phyloP scores from a whole-genome alignment of 1,140 invertebrate genomes.

The Epicauta chinensis region DNA sequence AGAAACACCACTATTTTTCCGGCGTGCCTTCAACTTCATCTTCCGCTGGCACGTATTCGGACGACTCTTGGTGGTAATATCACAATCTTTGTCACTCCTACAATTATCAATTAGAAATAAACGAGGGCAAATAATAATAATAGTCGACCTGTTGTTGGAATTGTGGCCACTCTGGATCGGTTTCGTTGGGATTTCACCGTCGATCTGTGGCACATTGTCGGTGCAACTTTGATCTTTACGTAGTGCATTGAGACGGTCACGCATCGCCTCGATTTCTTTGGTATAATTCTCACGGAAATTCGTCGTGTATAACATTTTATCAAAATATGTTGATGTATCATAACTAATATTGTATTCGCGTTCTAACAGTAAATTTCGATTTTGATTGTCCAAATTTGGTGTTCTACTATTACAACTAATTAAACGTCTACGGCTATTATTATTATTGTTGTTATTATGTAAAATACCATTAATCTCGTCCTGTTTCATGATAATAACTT shows the following conservation, averaged over 20 bases:
- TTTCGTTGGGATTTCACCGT: no score
- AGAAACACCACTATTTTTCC: slow-evolving; percentile 7
- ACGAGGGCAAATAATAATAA: no score
- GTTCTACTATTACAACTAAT: slow-evolving; percentile 2
- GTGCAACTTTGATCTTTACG: background rate
- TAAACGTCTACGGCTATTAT: background rate
- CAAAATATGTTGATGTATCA: slow-evolving; percentile 39
- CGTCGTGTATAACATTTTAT: slow-evolving; percentile 28
- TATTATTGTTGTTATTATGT: background rate
- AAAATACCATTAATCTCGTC: slow-evolving; percentile 1
- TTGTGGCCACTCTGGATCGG: background rate
- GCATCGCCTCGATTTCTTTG: slow-evolving; percentile 33
- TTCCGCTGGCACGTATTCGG: no score
- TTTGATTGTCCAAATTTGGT: slow-evolving; percentile 2
- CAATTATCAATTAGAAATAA: no score
- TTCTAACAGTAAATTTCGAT: background rate
- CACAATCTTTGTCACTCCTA: no score
- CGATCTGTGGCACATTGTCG: no score
- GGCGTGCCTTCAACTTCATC: background rate
- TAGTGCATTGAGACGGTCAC: slow-evolving; percentile 20
- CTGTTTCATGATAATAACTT: background rate
- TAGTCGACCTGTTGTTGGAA: no score
- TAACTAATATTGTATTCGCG: slow-evolving; percentile 25
- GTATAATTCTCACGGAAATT: slow-evolving; percentile 30
- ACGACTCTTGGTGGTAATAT: no score